Conservation (phyloP, 2,888 invertebrate genomes). For the Agrypnus murinus region DNA sequence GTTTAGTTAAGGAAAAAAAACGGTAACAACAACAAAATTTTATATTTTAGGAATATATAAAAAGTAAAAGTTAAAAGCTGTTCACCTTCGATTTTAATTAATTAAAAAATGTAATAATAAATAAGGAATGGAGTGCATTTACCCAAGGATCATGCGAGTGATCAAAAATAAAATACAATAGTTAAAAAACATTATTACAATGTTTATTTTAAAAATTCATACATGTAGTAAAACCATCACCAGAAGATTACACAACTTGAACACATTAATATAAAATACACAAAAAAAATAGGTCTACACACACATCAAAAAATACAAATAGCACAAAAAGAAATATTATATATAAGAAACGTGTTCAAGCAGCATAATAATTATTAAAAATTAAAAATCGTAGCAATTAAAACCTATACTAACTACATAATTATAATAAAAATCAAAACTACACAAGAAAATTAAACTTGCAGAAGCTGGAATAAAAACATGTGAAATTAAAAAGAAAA, state of each 20-base stretch:
- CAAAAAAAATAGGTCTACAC: constrained; percentile 36
- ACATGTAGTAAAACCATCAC: constrained; percentile 69
- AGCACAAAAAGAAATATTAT: constrained; percentile 46
- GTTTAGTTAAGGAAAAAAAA: constrained; percentile 21
- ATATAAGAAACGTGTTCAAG: constrained; percentile 62
- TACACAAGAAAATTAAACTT: constrained; percentile 56
- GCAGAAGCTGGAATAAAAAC: constrained; percentile 57
- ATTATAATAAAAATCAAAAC: constrained; percentile 58
- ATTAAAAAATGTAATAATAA: constrained; percentile 21
- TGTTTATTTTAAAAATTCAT: constrained; percentile 69
- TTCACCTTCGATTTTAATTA: constrained; percentile 35
- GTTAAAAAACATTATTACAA: constrained; percentile 69
- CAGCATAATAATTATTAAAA: constrained; percentile 58
- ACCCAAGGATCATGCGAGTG: constrained; percentile 64
- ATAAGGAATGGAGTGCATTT: constrained; percentile 47
- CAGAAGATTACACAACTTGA: constrained; percentile 57
- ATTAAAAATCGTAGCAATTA: constrained; percentile 60
- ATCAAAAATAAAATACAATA: constrained; percentile 66
- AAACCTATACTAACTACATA: constrained; percentile 61
- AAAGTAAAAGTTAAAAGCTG: constrained; percentile 27
- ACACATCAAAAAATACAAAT: constrained; percentile 47
- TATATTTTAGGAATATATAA: constrained; percentile 22
- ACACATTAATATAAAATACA: constrained; percentile 42
- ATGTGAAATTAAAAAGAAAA: constrained; percentile 51
- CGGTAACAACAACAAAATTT: constrained; percentile 8